phyloP scores from a whole-genome alignment of 2,113 vertebrate genomes.

The Brachyhypopomus occidentalis region DNA sequence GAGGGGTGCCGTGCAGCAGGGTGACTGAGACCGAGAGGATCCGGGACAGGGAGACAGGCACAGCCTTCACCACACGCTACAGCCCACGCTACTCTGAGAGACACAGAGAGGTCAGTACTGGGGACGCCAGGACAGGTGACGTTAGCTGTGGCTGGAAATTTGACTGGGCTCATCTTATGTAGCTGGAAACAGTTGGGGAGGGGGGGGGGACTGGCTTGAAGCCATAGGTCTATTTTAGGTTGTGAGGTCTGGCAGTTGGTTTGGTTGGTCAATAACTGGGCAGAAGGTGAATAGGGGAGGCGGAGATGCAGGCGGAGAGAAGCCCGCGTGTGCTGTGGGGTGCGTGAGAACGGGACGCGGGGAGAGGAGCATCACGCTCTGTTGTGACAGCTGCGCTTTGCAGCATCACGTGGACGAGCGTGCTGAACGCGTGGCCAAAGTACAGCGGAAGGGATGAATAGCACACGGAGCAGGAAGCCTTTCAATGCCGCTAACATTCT shows the following conservation, averaged over 20 bases:
- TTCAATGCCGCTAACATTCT: not conserved
- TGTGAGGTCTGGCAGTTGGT: not conserved
- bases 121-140: slow-evolving; percentile 54
- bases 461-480: not conserved
- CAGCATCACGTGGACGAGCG: slow-evolving; percentile 16
- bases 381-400: slow-evolving; percentile 38
- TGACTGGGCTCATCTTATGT: too few relatives aligned
- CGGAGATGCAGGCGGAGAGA: too few relatives aligned
- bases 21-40: slow-evolving; percentile 63
- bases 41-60: slow-evolving; percentile 64
- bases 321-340: not conserved
- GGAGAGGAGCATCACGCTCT: not conserved
- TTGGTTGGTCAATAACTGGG: not conserved
- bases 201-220: too few relatives aligned
- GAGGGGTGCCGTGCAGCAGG: slow-evolving; percentile 72
- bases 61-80: slow-evolving; percentile 61
- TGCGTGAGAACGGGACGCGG: not conserved
- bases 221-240: too few relatives aligned
- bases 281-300: too few relatives aligned
- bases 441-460: not conserved
- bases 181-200: too few relatives aligned
- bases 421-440: not conserved
- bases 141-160: too few relatives aligned
- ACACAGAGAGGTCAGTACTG: slow-evolving; percentile 75
- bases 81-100: slow-evolving; percentile 26